Evolutionary conservation across 1,140 invertebrate genomes (phyloP).

Genomic region (Penaeus chinensis): DNA sequence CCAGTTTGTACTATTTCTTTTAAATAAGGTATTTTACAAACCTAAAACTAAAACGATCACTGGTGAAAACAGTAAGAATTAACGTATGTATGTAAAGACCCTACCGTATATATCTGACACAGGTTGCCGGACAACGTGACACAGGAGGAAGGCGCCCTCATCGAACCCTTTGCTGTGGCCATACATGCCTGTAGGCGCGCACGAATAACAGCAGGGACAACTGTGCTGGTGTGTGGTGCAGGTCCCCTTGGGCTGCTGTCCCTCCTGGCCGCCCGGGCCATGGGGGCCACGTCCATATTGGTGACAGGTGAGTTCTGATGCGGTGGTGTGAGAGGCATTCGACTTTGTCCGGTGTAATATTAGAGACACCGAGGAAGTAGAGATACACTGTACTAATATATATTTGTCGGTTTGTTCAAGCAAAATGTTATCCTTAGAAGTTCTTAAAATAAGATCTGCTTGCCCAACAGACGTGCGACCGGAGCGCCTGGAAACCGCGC

Average conservation of each 20-base stretch:
- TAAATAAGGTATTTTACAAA: too few species aligned
- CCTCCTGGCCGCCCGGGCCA: conserved; percentile 85
- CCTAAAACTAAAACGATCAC: too few species aligned
- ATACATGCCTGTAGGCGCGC: conserved; percentile 90
- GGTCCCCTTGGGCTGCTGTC: conserved; percentile 92
- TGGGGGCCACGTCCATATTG: conserved; percentile 85
- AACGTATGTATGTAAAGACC: too few species aligned
- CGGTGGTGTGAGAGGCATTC: too few species aligned
- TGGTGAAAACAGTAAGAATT: too few species aligned
- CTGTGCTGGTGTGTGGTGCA: conserved; percentile 89
- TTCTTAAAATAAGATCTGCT: too few species aligned
- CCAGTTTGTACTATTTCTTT: too few species aligned
- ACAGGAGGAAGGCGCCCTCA: conserved; percentile 91
- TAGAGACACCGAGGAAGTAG: too few species aligned
- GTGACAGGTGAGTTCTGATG: conserved; percentile 77
- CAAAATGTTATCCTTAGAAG: too few species aligned
- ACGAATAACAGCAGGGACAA: conserved; percentile 77
- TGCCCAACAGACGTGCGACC: conserved; percentile 79
- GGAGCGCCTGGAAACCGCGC: conserved; percentile 82
- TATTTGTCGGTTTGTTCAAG: too few species aligned
- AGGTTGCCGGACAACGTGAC: conserved; percentile 89
- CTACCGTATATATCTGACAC: background rate
- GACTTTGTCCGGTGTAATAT: too few species aligned
- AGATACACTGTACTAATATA: too few species aligned
- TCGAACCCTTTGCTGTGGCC: conserved; percentile 92